A percentile compares a stretch with the other conserved stretches of the same genome.
Evolutionary conservation across 2,888 invertebrate species (phyloP).

Genomic region (Scaptomyza caliginosa): DNA sequence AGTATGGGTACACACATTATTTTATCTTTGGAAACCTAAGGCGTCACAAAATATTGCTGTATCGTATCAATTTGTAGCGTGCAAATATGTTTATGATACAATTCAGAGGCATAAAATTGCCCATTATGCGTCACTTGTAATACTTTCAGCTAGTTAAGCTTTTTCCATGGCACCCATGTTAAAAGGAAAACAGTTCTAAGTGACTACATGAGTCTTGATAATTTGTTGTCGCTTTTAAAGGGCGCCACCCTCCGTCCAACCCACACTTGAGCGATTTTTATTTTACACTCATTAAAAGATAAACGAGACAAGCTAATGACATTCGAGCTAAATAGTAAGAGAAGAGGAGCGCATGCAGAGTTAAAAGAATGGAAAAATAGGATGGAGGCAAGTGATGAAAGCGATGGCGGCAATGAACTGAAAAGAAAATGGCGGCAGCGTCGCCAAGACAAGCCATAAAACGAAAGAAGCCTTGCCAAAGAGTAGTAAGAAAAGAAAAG

Average conservation of each 20-base stretch:
- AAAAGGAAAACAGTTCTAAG: background rate
- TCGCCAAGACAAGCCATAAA: slow-evolving; percentile 63
- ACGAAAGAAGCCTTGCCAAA: slow-evolving; percentile 46
- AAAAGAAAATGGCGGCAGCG: slow-evolving; percentile 64
- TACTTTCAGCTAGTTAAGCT: slow-evolving; percentile 25
- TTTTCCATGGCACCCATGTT: slow-evolving; percentile 23
- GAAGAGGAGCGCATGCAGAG: background rate
- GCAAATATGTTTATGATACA: slow-evolving; percentile 20
- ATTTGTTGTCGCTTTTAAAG: slow-evolving; percentile 47
- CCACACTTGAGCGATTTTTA: slow-evolving; percentile 58
- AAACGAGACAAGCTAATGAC: slow-evolving; percentile 77
- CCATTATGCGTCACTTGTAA: slow-evolving; percentile 22
- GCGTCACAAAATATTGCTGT: background rate
- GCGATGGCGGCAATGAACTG: slow-evolving; percentile 66
- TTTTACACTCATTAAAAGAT: slow-evolving; percentile 79
- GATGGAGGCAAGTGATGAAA: slow-evolving; percentile 45
- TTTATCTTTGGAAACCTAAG: background rate
- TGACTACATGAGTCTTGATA: slow-evolving; percentile 43
- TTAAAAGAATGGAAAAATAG: background rate
- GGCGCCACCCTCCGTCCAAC: slow-evolving; percentile 4
- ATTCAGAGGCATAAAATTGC: slow-evolving; percentile 13
- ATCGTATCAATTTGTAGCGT: slow-evolving; percentile 17
- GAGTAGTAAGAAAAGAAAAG: slow-evolving; percentile 10
- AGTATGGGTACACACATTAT: background rate
- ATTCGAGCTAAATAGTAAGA: slow-evolving; percentile 64